Evolutionary conservation across 2,888 invertebrate species (phyloP).

Genomic region (Trachelus iudaicus): DNA sequence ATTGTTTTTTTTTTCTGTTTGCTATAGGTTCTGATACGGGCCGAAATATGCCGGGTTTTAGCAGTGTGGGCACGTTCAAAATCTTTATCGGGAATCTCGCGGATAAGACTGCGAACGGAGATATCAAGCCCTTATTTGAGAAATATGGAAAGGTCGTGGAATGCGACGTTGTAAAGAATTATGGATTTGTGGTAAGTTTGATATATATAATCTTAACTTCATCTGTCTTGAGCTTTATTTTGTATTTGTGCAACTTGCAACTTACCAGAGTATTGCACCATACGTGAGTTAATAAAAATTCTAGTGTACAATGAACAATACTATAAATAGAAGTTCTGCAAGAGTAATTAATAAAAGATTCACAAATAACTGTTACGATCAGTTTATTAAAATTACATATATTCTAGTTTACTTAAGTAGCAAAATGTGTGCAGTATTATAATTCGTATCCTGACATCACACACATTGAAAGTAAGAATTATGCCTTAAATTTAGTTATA

Average conservation of each 20-base stretch:
- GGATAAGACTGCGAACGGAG: slow-evolving; percentile 88
- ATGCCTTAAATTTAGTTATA: background rate
- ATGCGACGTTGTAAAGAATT: slow-evolving; percentile 98
- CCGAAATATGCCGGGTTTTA: slow-evolving; percentile 80
- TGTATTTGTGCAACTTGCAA: background rate
- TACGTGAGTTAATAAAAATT: background rate
- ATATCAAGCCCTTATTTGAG: slow-evolving; percentile 93
- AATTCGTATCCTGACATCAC: background rate
- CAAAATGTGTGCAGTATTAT: background rate
- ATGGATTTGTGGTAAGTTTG: slow-evolving; percentile 88
- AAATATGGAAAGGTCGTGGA: slow-evolving; percentile 98
- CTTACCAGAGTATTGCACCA: background rate
- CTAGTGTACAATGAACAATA: background rate
- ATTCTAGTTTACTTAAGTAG: background rate
- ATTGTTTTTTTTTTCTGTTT: background rate
- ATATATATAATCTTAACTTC: background rate
- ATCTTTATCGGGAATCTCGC: slow-evolving; percentile 98
- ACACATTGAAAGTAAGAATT: background rate
- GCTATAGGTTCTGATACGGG: slow-evolving; percentile 46
- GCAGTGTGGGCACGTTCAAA: slow-evolving; percentile 90
- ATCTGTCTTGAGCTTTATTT: background rate
- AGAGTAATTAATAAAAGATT: background rate
- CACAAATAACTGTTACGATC: background rate
- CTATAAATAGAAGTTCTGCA: background rate
- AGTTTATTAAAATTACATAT: background rate